Conservation (phyloP, 2,888 invertebrate species). For the Leuctra nigra region DNA sequence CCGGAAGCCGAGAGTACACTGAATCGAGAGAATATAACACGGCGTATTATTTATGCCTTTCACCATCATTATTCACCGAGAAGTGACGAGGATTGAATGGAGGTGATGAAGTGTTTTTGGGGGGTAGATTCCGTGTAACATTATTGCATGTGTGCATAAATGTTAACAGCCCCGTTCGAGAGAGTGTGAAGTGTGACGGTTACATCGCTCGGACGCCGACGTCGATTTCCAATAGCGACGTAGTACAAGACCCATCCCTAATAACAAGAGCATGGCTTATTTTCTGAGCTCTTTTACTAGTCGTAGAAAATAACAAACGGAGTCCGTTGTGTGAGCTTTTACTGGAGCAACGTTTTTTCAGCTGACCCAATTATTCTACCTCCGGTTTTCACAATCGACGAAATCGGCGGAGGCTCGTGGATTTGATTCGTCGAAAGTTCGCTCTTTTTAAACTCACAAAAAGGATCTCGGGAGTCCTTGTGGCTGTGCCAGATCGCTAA, state of each 20-base stretch:
- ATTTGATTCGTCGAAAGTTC: too few relatives aligned
- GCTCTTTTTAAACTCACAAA: too few relatives aligned
- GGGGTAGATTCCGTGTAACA: background rate
- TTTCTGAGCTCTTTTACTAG: background rate
- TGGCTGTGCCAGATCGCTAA: too few relatives aligned
- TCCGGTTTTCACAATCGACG: too few relatives aligned
- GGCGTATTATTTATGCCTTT: background rate
- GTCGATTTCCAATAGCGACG: too few relatives aligned
- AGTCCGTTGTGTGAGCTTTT: constrained; percentile 2
- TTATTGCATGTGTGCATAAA: background rate
- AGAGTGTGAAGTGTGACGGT: background rate
- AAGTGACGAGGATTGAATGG: constrained; percentile 1
- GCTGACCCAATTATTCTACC: constrained; percentile 7
- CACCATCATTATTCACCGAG: background rate
- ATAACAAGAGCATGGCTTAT: background rate
- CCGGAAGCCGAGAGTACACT: too few relatives aligned
- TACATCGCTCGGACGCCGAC: too few relatives aligned
- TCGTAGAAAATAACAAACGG: constrained; percentile 5
- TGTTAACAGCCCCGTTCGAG: background rate
- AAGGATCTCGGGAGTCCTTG: too few relatives aligned
- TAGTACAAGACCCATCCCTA: too few relatives aligned
- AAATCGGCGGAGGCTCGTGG: too few relatives aligned
- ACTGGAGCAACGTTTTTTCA: background rate
- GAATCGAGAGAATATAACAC: background rate
- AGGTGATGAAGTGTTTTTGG: background rate